phyloP scores from a whole-genome alignment of 2,113 vertebrate species.

The Rhea pennata region DNA sequence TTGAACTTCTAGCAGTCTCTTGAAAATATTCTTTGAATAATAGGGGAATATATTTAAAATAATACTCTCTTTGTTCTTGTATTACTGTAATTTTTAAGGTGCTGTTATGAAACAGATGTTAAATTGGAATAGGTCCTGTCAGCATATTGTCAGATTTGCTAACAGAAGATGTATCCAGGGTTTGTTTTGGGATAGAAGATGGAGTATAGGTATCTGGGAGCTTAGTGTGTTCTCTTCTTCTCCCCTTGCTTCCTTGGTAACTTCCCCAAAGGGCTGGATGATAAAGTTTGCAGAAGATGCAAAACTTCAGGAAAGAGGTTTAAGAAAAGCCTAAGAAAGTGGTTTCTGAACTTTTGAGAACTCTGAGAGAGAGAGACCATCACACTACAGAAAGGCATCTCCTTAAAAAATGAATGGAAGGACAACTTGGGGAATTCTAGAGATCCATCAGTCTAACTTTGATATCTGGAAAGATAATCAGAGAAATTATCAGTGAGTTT shows the following conservation, averaged over 20 bases:
- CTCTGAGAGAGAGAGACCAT: too few relatives aligned
- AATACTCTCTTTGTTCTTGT: neutral
- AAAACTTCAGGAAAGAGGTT: rapidly evolving
- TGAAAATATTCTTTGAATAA: neutral
- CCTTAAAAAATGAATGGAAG: too few relatives aligned
- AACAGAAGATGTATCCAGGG: neutral
- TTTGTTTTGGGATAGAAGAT: neutral
- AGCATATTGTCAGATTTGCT: neutral
- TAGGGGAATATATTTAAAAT: neutral
- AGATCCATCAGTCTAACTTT: neutral
- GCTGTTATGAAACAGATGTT: neutral
- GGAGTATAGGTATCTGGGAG: neutral
- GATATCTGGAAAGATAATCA: neutral
- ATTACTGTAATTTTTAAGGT: neutral
- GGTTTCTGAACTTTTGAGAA: neutral
- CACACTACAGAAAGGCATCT: rapidly evolving
- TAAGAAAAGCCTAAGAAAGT: neutral
- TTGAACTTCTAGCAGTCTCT: neutral
- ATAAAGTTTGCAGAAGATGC: neutral
- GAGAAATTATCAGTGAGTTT: neutral
- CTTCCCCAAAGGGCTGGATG: too few relatives aligned
- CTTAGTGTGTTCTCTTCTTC: neutral
- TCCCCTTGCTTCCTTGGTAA: too few relatives aligned
- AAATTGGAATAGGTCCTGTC: neutral
- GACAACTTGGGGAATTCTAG: neutral